Conservation (phyloP, 2,113 vertebrate species). For the Elaphurus davidianus region DNA sequence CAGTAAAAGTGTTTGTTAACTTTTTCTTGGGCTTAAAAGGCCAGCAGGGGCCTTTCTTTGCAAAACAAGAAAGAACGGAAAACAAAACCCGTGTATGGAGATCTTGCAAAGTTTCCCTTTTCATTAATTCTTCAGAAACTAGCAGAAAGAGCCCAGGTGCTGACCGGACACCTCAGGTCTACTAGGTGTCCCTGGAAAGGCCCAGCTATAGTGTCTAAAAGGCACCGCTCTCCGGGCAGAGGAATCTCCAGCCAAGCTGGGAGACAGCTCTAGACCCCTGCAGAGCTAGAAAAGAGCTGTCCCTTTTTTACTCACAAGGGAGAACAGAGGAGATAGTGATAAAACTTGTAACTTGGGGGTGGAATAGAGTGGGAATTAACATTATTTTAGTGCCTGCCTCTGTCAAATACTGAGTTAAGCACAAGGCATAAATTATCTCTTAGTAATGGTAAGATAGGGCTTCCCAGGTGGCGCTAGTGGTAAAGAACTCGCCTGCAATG, state of each 20-base stretch:
- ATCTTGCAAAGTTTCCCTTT: conserved; percentile 2
- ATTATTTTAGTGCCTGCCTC: background rate
- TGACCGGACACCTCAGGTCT: background rate
- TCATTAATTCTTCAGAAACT: conserved; percentile 11
- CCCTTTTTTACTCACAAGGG: background rate
- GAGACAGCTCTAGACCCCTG: background rate
- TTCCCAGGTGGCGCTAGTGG: background rate
- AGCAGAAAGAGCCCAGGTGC: background rate
- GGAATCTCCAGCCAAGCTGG: background rate
- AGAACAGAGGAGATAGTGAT: background rate
- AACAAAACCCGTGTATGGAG: conserved; percentile 32
- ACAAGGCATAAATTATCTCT: background rate
- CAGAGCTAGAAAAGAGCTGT: background rate
- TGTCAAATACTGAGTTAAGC: background rate
- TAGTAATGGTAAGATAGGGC: background rate
- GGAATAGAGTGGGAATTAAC: background rate
- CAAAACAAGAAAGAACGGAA: conserved; percentile 56
- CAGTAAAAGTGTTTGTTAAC: conserved; percentile 56
- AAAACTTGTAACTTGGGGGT: background rate
- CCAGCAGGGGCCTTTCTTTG: conserved; percentile 44
- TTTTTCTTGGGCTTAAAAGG: conserved; percentile 67
- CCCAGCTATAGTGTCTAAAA: background rate
- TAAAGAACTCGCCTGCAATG: background rate
- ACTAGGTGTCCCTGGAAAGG: background rate
- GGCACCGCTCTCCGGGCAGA: background rate